phyloP scores from a whole-genome alignment of 2,797 vertebrate genomes.

The Cuculus canorus region DNA sequence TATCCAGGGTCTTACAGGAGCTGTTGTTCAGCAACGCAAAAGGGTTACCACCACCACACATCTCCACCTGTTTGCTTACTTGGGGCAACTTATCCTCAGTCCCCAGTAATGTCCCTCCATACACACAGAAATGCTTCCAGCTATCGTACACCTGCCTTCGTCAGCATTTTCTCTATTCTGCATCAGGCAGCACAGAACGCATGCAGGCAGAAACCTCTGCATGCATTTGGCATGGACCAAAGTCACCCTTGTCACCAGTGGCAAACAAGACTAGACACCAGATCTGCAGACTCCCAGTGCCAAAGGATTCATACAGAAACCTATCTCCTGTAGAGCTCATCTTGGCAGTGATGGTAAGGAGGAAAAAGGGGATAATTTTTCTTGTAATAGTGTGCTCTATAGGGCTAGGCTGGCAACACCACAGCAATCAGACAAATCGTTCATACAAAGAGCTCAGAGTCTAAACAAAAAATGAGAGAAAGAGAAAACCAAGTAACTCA shows the following conservation, averaged over 20 bases:
- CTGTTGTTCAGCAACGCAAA: background rate
- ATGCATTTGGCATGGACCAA: no score
- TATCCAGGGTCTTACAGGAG: background rate
- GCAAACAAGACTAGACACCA: background rate
- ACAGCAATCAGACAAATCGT: background rate
- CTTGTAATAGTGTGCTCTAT: background rate
- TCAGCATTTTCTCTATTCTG: background rate
- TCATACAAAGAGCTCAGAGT: background rate
- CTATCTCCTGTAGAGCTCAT: background rate
- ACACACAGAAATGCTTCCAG: background rate
- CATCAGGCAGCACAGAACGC: background rate
- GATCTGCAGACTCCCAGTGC: background rate
- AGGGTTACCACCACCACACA: fast-evolving
- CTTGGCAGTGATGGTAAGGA: background rate
- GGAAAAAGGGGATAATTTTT: background rate
- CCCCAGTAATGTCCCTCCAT: background rate
- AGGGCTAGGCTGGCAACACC: background rate
- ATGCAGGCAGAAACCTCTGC: background rate
- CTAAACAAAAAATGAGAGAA: background rate
- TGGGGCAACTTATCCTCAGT: fast-evolving
- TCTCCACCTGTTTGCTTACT: background rate
- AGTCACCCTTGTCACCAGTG: background rate
- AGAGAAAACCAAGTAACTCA: background rate
- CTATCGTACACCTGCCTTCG: background rate
- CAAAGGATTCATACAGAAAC: background rate